These are phyloP conservation scores for Cyanistes caeruleus DNA, from an alignment of 2,113 vertebrate genomes.

Conservation along the genomic window DNA sequence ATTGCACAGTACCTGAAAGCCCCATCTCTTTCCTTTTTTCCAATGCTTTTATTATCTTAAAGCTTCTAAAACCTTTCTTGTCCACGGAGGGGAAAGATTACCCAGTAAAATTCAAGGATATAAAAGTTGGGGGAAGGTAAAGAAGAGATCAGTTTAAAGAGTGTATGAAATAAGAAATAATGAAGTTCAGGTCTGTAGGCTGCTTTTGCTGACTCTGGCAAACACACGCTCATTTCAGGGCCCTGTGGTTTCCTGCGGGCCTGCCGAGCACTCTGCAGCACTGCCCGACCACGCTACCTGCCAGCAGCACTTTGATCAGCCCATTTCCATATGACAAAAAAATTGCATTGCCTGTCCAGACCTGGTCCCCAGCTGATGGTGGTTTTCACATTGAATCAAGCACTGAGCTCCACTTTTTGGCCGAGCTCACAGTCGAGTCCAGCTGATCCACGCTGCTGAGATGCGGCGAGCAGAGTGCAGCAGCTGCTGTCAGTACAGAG, in stretches of 20 bases:
- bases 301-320: not conserved
- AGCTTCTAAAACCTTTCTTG: not conserved
- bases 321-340: not conserved
- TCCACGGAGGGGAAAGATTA: not conserved
- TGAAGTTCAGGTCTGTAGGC: not conserved
- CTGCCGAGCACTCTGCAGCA: not conserved
- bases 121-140: not conserved
- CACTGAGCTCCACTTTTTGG: not conserved
- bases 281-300: fast-evolving
- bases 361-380: not conserved
- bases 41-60: not conserved
- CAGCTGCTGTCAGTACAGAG: not conserved
- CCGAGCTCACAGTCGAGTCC: fast-evolving
- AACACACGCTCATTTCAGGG: not conserved
- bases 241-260: not conserved
- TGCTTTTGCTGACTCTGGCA: not conserved
- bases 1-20: not conserved
- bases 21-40: not conserved
- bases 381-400: not conserved
- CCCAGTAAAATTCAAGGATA: not conserved
- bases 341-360: not conserved
- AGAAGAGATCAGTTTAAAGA: not conserved
- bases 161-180: not conserved
- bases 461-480: fast-evolving
- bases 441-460: not conserved